Base-by-base conservation (phyloP, 2,888 invertebrate genomes). In the Chrysina gloriosa region DNA sequence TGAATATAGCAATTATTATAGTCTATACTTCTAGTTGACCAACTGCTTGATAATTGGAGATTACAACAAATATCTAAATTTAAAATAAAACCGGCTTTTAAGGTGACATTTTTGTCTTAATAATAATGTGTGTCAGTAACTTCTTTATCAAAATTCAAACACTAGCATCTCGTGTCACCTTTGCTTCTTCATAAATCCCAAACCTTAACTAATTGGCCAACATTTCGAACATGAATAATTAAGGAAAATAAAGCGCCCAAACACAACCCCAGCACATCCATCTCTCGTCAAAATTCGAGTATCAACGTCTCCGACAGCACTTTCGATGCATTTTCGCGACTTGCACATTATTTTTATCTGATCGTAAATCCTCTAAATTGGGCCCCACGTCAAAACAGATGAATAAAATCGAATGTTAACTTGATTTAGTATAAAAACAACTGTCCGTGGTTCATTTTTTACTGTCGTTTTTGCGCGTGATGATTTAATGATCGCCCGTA, bases 361-460 rank as follows among this genome's bases (percentile, higher is more conserved):
- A n/a, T 2, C 14, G 23, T 56, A 56, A 56, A 56, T 56, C 34
- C 21, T 21, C 34, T 11, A 56, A 56, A 56, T 36, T 36, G 34
- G 36, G 21, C 21, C 21, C 36, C 19, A 27, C 29, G 56, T 56
- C 56, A 56, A 34, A 56, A 56, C 56, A 56, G 19, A 56, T 23
- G 36, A 36, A 56, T 36, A 56, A 56, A 36, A 52, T 56, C 56
- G 11, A 54, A 21, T 16, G 21, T 56, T 56, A 23, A 56, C 56
- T 56, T 56, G 36, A 56, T 56, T 56, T 56, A 56, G 56, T 56
- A 56, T 56, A 56, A 36, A 56, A 56, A 56, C 56, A 56, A n/a
- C 21, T 23, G 36, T 56, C 56, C 11, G 9, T 34, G 34, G 21
- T 54, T 34, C 11, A 31, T 34, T 56, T 54, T 54, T 56, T 21